These are phyloP conservation scores for Parotocinclus haroldoi DNA, from an alignment of 2,797 vertebrate genomes.

Conservation along the genomic window DNA sequence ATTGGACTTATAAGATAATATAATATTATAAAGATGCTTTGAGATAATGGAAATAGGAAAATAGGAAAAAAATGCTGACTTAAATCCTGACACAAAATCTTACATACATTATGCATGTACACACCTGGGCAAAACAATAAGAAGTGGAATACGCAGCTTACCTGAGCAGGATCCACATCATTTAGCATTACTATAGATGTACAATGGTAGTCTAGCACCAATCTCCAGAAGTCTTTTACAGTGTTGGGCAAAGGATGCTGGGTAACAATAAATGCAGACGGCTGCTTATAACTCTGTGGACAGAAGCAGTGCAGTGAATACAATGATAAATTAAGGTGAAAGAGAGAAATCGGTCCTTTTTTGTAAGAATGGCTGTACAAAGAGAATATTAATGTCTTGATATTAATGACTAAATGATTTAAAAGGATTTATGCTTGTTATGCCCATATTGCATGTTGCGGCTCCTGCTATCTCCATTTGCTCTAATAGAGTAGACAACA, in stretches of 20 bases:
- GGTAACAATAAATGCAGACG: constrained; percentile 94
- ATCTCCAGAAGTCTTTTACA: constrained; percentile 96
- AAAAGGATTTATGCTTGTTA: constrained; percentile 38
- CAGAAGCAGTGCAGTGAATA: constrained; percentile 22
- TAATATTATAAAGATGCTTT: no score
- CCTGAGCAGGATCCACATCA: constrained; percentile 94
- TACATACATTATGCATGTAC: no score
- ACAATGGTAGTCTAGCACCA: constrained; percentile 95
- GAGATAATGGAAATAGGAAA: no score
- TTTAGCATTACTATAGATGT: constrained; percentile 97
- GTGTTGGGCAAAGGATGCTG: constrained; percentile 98
- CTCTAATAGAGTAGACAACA: constrained; percentile 44
- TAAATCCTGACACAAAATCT: no score
- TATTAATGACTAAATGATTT: constrained; percentile 29
- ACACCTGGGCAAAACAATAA: background rate
- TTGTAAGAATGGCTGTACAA: constrained; percentile 18
- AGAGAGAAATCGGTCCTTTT: constrained; percentile 27
- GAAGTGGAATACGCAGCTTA: constrained; percentile 50
- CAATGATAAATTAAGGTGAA: constrained; percentile 11
- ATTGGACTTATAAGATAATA: no score
- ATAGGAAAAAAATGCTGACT: no score
- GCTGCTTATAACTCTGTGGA: constrained; percentile 95
- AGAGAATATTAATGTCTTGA: constrained; percentile 20
- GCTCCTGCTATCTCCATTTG: constrained; percentile 31
- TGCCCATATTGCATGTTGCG: constrained; percentile 13